Percentiles rank a stretch among this genome's conserved stretches.
phyloP scores from a whole-genome alignment of 2,888 invertebrate species.

The Volucella zonaria region DNA sequence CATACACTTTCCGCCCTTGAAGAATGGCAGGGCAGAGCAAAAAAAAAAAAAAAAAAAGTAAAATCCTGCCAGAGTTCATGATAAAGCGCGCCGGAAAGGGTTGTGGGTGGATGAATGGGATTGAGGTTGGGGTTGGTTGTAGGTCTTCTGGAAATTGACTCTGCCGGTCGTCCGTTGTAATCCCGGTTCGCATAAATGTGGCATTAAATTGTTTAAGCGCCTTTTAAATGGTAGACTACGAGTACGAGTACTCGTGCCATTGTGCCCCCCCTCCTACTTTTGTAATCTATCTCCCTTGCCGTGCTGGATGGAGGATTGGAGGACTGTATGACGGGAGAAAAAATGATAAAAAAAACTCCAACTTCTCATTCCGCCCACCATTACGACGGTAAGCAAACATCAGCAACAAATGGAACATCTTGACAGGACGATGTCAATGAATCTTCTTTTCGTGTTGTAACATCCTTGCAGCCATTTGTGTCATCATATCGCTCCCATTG shows the following conservation, averaged over 20 bases:
- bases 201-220: constrained; percentile 73
- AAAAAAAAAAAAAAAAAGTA: constrained; percentile 14
- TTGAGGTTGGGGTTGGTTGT: constrained; percentile 13
- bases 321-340: background rate
- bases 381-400: constrained; percentile 36
- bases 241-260: background rate
- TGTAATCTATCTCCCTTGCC: constrained; percentile 59
- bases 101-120: constrained; percentile 42
- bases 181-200: constrained; percentile 72
- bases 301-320: background rate
- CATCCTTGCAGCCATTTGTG: constrained; percentile 73
- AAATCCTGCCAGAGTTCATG: constrained; percentile 59
- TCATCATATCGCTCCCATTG: constrained; percentile 73
- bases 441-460: constrained; percentile 61
- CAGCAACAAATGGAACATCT: constrained; percentile 73
- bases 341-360: constrained; percentile 40
- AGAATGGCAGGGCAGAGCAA: constrained; percentile 25
- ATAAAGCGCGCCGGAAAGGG: constrained; percentile 70
- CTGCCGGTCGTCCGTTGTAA: constrained; percentile 57
- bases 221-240: constrained; percentile 66
- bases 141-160: constrained; percentile 58
- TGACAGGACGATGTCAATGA: constrained; percentile 72
- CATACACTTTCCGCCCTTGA: constrained; percentile 18
- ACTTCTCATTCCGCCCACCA: constrained; percentile 1
- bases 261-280: constrained; percentile 4